Evolutionary conservation across 2,797 vertebrate genomes (phyloP).

Genomic region (Psittacula derbiana): DNA sequence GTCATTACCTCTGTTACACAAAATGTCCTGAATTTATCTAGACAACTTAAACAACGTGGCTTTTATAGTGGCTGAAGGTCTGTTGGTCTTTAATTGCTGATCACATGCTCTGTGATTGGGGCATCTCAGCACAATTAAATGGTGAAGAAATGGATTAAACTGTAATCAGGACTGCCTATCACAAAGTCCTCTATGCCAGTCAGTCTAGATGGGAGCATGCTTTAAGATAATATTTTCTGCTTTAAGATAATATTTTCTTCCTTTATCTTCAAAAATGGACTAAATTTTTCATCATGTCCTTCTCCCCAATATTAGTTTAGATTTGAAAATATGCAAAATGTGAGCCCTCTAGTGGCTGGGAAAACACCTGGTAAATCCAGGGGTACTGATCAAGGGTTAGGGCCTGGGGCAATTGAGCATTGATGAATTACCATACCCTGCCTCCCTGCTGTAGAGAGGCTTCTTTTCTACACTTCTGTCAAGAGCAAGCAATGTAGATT

Average conservation of each 20-base stretch:
- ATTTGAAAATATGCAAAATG: background rate
- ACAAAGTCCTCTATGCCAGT: background rate
- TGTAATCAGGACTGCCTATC: background rate
- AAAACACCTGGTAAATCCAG: background rate
- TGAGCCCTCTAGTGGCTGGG: background rate
- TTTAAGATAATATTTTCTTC: background rate
- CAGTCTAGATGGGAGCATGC: background rate
- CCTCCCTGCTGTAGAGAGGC: background rate
- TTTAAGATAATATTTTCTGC: background rate
- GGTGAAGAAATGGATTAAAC: background rate
- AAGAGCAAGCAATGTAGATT: background rate
- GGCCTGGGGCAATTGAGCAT: background rate
- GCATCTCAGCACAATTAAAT: background rate
- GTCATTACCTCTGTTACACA: background rate
- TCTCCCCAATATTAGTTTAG: background rate
- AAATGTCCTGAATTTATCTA: background rate
- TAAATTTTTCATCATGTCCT: background rate
- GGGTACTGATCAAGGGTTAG: background rate
- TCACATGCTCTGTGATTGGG: background rate
- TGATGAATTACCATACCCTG: background rate
- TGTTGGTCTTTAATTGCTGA: background rate
- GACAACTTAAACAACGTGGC: background rate
- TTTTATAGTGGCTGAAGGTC: constrained; percentile 44
- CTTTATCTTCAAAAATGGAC: background rate
- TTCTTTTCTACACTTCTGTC: background rate